Conservation (phyloP, 2,888 invertebrate species). For the Strigamia maritima region DNA sequence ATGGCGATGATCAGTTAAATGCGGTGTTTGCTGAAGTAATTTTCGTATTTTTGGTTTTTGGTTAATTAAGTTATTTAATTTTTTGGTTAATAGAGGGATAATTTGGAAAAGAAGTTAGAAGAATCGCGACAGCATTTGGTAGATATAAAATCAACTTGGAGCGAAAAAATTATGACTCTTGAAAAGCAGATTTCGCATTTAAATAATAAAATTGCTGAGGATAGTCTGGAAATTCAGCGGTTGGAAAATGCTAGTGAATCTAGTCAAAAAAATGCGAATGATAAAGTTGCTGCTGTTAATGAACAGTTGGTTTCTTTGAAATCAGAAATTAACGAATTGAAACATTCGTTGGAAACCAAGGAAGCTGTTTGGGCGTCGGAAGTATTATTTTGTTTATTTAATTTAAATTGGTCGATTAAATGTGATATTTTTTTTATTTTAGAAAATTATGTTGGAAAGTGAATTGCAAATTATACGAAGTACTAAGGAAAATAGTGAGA, state of each 20-base stretch:
- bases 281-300: neutral
- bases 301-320: neutral
- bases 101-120: conserved; percentile 70
- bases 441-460: neutral
- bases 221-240: conserved; percentile 64
- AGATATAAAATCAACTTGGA: conserved; percentile 88
- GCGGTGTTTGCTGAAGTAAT: conserved; percentile 43
- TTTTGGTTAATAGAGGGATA: conserved; percentile 45
- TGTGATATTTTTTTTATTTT: neutral
- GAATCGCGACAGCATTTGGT: conserved; percentile 81
- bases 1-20: conserved; percentile 47
- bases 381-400: neutral
- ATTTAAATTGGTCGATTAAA: neutral
- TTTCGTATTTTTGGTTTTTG: no score
- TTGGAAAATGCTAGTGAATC: neutral
- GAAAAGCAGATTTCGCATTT: conserved; percentile 75
- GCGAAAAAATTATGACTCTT: conserved; percentile 79
- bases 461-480: neutral
- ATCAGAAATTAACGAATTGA: neutral
- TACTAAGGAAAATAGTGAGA: neutral
- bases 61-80: neutral
- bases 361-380: neutral
- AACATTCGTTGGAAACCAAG: neutral
- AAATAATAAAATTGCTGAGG: conserved; percentile 52
- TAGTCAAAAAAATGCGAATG: neutral